These are phyloP conservation scores for Artemia franciscana DNA, from an alignment of 1,140 invertebrate genomes.

Conservation along the genomic window DNA sequence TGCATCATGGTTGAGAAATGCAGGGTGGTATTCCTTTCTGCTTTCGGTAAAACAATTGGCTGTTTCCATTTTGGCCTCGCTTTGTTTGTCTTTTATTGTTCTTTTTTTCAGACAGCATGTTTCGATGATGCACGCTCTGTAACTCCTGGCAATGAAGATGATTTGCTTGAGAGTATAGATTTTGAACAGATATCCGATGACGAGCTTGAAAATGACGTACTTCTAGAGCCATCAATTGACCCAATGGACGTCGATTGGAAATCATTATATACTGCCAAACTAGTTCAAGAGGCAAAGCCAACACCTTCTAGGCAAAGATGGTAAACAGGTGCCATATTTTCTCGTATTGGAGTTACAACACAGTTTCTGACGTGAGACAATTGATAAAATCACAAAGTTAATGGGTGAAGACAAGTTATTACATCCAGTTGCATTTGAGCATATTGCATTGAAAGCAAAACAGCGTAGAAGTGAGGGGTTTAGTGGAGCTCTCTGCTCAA, in stretches of 20 bases:
- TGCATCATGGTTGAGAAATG: no score
- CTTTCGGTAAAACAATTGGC: no score
- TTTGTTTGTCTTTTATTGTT: no score
- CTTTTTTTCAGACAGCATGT: no score
- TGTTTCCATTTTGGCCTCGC: no score
- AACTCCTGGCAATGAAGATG: no score
- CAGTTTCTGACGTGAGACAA: neutral
- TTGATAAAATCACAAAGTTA: neutral
- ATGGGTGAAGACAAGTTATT: neutral
- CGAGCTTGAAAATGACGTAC: slow-evolving; percentile 47
- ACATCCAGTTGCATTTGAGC: neutral
- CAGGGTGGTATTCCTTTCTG: no score
- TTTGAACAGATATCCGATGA: slow-evolving; percentile 76
- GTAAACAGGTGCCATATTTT: neutral
- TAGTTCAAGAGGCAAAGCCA: neutral
- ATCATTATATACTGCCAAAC: neutral
- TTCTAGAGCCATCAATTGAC: neutral
- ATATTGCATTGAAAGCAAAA: neutral
- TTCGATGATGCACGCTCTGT: no score
- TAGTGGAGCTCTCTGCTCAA: neutral
- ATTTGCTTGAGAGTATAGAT: slow-evolving; percentile 46
- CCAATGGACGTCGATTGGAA: neutral
- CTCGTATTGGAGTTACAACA: neutral
- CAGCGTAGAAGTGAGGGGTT: neutral
- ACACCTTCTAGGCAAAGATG: neutral